Evolutionary conservation across 2,888 invertebrate species (phyloP).

Genomic region (Parnassius orleans): DNA sequence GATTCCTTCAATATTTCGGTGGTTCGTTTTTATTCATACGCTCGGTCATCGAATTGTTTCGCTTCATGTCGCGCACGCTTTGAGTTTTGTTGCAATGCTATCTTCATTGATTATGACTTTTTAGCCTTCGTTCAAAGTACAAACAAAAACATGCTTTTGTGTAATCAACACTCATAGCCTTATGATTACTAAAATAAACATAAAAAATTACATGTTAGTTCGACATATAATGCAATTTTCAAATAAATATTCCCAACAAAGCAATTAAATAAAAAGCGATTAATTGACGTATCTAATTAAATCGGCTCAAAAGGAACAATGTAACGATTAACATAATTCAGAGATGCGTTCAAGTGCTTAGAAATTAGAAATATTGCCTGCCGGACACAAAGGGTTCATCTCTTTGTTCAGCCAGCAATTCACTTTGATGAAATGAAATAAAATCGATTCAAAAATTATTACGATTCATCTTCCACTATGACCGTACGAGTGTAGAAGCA

Average conservation of each 20-base stretch:
- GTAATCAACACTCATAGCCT: no score
- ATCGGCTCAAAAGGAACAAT: slow-evolving; percentile 46
- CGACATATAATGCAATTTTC: no score
- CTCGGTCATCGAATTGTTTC: slow-evolving; percentile 77
- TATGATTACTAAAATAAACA: no score
- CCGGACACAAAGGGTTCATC: slow-evolving; percentile 59
- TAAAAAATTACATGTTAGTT: no score
- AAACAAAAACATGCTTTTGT: no score
- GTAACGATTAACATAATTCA: slow-evolving; percentile 51
- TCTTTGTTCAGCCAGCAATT: slow-evolving; percentile 59
- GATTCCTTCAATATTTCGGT: slow-evolving; percentile 80
- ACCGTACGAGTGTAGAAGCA: slow-evolving; percentile 63
- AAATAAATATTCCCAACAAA: no score
- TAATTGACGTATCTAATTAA: slow-evolving; percentile 15
- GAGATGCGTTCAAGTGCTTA: slow-evolving; percentile 42
- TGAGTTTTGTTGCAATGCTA: slow-evolving; percentile 29
- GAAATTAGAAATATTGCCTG: slow-evolving; percentile 59
- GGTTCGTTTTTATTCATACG: slow-evolving; percentile 78
- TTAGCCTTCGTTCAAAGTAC: neutral
- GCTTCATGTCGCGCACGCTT: slow-evolving; percentile 62
- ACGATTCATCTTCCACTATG: slow-evolving; percentile 72
- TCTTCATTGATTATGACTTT: neutral
- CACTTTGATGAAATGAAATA: slow-evolving; percentile 62
- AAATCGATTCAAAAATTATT: slow-evolving; percentile 72
- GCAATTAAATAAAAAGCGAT: neutral